Percentiles rank a stretch among this genome's conserved stretches.
These are phyloP conservation scores for Pachycephus smyrnensis DNA, from an alignment of 2,888 invertebrate species.

Conservation along the genomic window DNA sequence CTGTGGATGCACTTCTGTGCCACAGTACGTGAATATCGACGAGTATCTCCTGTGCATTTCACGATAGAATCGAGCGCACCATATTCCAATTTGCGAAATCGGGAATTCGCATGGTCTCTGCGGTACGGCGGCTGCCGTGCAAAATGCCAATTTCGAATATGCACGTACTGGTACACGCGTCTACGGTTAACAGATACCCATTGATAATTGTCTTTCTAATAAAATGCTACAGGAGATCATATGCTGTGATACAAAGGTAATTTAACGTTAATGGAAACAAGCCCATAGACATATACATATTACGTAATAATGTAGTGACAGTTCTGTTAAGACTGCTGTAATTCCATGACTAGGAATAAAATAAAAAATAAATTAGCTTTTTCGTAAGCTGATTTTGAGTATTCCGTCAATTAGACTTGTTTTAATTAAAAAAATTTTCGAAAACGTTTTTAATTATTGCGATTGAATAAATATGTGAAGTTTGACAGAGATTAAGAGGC, in stretches of 20 bases:
- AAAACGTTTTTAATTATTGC: too few relatives aligned
- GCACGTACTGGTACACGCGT: not conserved
- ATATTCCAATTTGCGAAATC: not conserved
- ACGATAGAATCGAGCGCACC: not conserved
- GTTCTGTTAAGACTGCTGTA: too few relatives aligned
- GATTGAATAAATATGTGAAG: too few relatives aligned
- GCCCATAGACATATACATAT: not conserved
- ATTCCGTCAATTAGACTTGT: not conserved
- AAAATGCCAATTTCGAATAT: not conserved
- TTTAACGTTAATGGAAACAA: not conserved
- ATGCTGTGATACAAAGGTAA: not conserved
- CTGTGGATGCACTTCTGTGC: not conserved
- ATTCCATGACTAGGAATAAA: too few relatives aligned
- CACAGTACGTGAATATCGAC: not conserved
- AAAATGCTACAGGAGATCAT: not conserved
- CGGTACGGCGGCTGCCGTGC: not conserved
- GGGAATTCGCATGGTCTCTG: not conserved
- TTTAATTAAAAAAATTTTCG: too few relatives aligned
- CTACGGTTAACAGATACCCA: not conserved
- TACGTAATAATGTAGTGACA: not conserved
- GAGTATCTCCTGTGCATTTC: not conserved
- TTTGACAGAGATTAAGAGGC: too few relatives aligned
- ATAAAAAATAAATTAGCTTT: not conserved
- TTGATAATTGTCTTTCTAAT: not conserved
- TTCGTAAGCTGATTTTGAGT: not conserved